Conservation (phyloP, 2,113 vertebrate species). For the Cathartes aura region DNA sequence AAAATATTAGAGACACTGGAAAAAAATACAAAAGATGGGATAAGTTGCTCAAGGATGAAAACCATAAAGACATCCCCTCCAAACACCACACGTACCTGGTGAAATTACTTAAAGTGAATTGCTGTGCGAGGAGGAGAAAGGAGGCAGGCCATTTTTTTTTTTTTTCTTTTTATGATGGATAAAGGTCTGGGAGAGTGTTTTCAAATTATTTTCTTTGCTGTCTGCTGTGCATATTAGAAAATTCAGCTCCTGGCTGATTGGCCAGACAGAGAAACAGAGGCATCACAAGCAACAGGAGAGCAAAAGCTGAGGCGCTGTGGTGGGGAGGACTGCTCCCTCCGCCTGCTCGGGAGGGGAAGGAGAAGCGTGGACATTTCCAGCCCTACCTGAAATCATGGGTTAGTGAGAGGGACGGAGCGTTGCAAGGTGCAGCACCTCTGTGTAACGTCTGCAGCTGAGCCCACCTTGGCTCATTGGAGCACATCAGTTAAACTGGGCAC, state of each 20-base stretch:
- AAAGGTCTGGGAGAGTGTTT: neutral
- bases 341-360: neutral
- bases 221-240: neutral
- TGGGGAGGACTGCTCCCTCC: neutral
- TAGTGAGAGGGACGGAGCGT: neutral
- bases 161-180: neutral
- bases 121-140: neutral
- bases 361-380: neutral
- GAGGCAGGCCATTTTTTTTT: neutral
- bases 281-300: neutral
- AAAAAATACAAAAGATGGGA: neutral
- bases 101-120: neutral
- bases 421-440: neutral
- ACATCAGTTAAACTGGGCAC: neutral
- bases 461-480: neutral
- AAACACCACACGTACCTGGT: neutral
- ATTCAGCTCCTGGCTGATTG: neutral
- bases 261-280: neutral
- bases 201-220: neutral
- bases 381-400: neutral
- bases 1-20: constrained; percentile 39
- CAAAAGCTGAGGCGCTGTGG: fast-evolving
- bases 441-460: neutral
- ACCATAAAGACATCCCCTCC: neutral
- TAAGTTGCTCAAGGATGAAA: constrained; percentile 15